Conservation (phyloP, 2,797 vertebrate species). For the Pseudochirops corinnae region DNA sequence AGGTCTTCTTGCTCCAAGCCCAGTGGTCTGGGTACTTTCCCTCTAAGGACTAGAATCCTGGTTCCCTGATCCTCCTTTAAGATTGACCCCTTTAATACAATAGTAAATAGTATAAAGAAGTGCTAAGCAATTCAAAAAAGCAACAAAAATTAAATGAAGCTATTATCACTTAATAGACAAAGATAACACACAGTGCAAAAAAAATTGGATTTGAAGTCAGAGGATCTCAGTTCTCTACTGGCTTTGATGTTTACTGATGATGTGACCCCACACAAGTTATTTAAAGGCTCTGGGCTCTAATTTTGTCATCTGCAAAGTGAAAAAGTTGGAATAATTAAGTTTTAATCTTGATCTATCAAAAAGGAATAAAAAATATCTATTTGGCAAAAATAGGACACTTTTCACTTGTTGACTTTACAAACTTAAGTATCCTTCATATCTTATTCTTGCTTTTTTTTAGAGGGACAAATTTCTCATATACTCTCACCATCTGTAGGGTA, state of each 20-base stretch:
- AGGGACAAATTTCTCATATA: neutral
- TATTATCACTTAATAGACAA: neutral
- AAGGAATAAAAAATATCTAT: neutral
- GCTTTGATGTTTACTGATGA: neutral
- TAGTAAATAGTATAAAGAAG: neutral
- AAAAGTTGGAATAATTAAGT: neutral
- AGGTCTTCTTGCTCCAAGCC: neutral
- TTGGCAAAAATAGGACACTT: neutral
- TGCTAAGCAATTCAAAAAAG: neutral
- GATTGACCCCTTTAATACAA: too few relatives aligned
- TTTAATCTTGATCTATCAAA: neutral
- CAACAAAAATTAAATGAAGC: neutral
- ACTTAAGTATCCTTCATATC: neutral
- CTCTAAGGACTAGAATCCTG: neutral
- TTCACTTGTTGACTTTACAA: neutral
- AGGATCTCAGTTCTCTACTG: neutral
- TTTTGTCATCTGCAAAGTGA: neutral
- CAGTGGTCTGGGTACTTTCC: neutral
- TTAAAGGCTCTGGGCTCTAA: neutral
- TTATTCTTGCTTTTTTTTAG: neutral
- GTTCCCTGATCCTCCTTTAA: too few relatives aligned
- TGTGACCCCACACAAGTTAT: neutral
- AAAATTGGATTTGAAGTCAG: neutral
- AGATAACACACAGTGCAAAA: neutral
- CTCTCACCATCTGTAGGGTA: neutral